Evolutionary conservation across 2,888 invertebrate species (phyloP).

Genomic region (Xylota sylvarum): DNA sequence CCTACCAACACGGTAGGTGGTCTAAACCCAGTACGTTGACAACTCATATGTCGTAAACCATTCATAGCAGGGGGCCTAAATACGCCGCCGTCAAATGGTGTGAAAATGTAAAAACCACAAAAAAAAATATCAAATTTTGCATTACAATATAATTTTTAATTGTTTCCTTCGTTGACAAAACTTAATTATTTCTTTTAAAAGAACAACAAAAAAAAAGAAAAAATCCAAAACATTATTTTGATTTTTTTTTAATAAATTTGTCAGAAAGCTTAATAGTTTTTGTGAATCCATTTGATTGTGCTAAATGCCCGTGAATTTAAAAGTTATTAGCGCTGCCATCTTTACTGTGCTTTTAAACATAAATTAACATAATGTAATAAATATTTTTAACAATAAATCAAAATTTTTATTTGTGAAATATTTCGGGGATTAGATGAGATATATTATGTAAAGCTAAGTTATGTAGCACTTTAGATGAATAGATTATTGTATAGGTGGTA

Average conservation of each 20-base stretch:
- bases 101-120: slow-evolving; percentile 1
- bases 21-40: slow-evolving; percentile 12
- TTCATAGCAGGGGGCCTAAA: slow-evolving; percentile 8
- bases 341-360: slow-evolving; percentile 3
- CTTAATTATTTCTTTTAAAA: background rate
- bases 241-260: slow-evolving; percentile 4
- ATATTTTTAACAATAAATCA: slow-evolving; percentile 17
- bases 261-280: slow-evolving; percentile 15
- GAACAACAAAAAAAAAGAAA: background rate
- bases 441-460: background rate
- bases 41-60: slow-evolving; percentile 15
- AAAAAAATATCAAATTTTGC: background rate
- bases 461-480: no score
- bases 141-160: slow-evolving; percentile 7
- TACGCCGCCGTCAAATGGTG: slow-evolving; percentile 4
- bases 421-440: background rate
- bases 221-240: background rate
- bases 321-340: background rate
- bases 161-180: background rate
- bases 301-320: slow-evolving; percentile 12
- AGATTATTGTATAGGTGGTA: no score
- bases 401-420: background rate
- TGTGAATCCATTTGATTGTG: slow-evolving; percentile 1
- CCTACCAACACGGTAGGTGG: slow-evolving; percentile 14
- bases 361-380: slow-evolving; percentile 1